Evolutionary conservation across 2,113 vertebrate species (phyloP), one percentile per base, ranked within the genome.

Genomic region (Chlorodrepanis virens): DNA sequence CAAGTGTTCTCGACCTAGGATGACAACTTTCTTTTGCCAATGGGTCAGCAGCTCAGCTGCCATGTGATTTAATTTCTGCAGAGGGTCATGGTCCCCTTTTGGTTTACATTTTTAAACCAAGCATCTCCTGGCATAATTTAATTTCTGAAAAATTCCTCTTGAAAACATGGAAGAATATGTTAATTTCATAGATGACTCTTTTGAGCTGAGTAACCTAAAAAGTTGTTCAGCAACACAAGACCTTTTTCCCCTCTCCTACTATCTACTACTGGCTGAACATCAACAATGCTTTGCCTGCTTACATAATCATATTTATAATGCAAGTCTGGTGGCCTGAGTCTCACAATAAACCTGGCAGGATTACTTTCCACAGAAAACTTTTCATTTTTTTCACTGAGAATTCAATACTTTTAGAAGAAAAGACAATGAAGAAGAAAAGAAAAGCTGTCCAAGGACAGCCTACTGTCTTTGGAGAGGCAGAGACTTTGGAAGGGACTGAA

Each of bases 81-180:
- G 21, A 69, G 12, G 2, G 19, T 14, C 1, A 2, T 8, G 25
- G 15, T 10, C 4, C 1, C 14, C 24, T 53, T 60, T 69, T 2
- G 2, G 18, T 23, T 16, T 27, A 23, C 9, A 13, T 44, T 59
- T 68, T 57, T 33, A 91, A 89, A 54, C 18, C 1, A 2, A 40
- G 6, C 6, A 21, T 37, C 2, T 75, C 12, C 11, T 25, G 14
- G 9, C 8, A 18, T 9, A 22, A 60, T 33, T 54, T 50, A 71
- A 71, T 68, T 68, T 82, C 61, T 40, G 5, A 78, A 39, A 52
- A 47, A 0, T 40, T 14, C 1, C 2, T 0, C 37, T 67, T 59
- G 16, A 71, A 78, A 44, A 40, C 81, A 63, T 19, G 5, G 28
- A 89, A 87, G 35, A 47, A 6, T 53, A 5, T 12, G 7, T 22